These are phyloP conservation scores for Trichacis sp. DNA, from an alignment of 2,888 invertebrate genomes.

Conservation along the genomic window DNA sequence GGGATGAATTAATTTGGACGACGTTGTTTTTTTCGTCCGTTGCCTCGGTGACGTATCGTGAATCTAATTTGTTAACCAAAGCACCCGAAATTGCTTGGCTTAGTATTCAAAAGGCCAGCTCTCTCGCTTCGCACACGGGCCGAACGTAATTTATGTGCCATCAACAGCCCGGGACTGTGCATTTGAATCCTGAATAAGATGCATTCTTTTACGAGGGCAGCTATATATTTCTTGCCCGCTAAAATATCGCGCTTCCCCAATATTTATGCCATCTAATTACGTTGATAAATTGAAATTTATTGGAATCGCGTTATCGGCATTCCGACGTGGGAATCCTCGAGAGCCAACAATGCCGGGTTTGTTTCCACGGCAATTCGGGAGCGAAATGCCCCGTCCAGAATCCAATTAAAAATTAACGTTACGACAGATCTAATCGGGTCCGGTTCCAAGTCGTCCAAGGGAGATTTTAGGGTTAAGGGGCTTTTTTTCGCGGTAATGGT, in stretches of 20 bases:
- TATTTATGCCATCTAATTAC: constrained; percentile 1
- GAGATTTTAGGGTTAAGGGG: no score
- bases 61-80: constrained; percentile 61
- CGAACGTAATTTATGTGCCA: constrained; percentile 63
- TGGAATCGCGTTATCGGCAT: background rate
- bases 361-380: background rate
- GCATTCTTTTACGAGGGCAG: constrained; percentile 46
- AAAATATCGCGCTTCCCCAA: constrained; percentile 32
- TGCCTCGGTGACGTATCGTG: constrained; percentile 18
- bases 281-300: constrained; percentile 2
- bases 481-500: no score
- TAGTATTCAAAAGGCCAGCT: constrained; percentile 39
- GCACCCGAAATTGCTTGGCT: constrained; percentile 49
- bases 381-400: background rate
- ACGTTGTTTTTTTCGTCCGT: background rate
- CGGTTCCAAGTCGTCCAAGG: no score
- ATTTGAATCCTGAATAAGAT: constrained; percentile 61
- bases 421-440: no score
- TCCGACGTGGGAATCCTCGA: background rate
- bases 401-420: background rate
- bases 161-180: constrained; percentile 61
- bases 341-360: background rate
- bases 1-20: constrained; percentile 34
- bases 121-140: constrained; percentile 52
- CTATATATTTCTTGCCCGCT: constrained; percentile 27